Evolutionary conservation across 2,113 vertebrate species (phyloP).

Genomic region (Cervus canadensis): DNA sequence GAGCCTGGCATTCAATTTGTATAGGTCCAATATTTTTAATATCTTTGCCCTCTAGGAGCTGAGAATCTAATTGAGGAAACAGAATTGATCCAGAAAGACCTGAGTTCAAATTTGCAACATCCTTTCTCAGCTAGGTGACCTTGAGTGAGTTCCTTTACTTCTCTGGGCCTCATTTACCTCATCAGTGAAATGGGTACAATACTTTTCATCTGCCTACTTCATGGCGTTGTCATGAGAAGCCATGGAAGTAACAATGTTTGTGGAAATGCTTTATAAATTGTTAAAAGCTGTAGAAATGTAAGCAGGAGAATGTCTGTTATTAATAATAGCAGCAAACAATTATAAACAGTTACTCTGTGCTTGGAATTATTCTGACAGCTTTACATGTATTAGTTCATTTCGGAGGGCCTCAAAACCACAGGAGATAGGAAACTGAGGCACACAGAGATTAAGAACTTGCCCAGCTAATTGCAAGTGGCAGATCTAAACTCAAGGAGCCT

Average conservation of each 20-base stretch:
- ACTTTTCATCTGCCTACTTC: neutral
- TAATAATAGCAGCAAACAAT: neutral
- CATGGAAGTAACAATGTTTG: neutral
- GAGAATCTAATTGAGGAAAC: neutral
- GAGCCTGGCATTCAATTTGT: neutral
- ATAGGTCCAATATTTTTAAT: neutral
- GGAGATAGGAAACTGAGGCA: neutral
- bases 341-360: neutral
- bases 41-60: neutral
- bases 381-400: neutral
- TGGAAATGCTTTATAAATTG: neutral
- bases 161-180: neutral
- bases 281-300: neutral
- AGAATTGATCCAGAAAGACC: neutral
- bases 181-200: neutral
- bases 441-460: neutral
- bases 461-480: constrained; percentile 13
- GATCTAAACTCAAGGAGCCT: neutral
- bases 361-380: neutral
- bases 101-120: neutral
- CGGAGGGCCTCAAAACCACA: neutral
- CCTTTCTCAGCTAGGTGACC: neutral
- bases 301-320: neutral
- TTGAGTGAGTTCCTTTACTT: neutral
- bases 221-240: neutral